These are phyloP conservation scores for Pollicipes pollicipes DNA, from an alignment of 1,140 invertebrate species.

Conservation along the genomic window DNA sequence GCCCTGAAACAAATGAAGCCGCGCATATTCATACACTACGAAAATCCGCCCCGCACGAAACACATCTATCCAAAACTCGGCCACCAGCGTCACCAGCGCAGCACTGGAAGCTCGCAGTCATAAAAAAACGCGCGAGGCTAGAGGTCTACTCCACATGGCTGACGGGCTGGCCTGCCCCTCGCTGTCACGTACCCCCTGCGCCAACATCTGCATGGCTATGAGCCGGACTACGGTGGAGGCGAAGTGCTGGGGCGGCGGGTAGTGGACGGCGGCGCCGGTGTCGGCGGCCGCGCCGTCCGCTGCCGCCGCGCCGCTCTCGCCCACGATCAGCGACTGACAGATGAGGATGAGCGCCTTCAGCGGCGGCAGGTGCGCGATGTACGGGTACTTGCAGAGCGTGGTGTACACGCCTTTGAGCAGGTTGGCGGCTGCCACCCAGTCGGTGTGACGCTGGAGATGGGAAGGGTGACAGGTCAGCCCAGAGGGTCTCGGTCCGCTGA, in stretches of 20 bases:
- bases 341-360: constrained; percentile 73
- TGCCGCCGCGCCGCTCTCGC: constrained; percentile 28
- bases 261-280: constrained; percentile 39
- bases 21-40: too few species aligned
- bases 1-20: too few species aligned
- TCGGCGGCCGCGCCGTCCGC: constrained; percentile 22
- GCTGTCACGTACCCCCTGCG: constrained; percentile 47
- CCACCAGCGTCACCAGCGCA: too few species aligned
- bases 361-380: constrained; percentile 90
- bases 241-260: constrained; percentile 79
- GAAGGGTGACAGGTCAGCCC: neutral
- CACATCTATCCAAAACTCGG: too few species aligned
- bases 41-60: too few species aligned
- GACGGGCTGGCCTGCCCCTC: constrained; percentile 8
- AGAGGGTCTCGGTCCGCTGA: too few species aligned
- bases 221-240: constrained; percentile 88
- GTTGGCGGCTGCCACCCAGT: constrained; percentile 89
- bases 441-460: constrained; percentile 53
- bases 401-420: constrained; percentile 87
- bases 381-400: constrained; percentile 77
- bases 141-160: constrained; percentile 6
- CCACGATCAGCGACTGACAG: constrained; percentile 66
- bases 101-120: too few species aligned
- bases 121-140: constrained; percentile 1
- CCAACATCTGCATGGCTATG: constrained; percentile 81